Evolutionary conservation across 64 coral and sea anemone species (phyloP), one percentile per base, ranked within the genome.

Genomic region (Porites australiensis): DNA sequence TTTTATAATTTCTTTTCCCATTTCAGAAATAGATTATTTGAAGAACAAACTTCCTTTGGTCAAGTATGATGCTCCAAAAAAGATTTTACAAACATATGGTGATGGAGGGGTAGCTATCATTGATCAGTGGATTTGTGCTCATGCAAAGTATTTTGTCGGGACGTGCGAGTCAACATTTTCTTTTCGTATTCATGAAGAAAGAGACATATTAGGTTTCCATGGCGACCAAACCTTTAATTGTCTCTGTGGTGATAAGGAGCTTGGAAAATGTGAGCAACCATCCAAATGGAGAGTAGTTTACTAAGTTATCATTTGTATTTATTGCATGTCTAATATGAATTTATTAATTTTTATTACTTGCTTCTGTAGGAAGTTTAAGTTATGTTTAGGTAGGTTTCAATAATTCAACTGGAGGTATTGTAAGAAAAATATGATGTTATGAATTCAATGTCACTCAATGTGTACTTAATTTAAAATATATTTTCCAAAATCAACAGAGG

Each of bases 41-140:
- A 99, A 96, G 68, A 76, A 58, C 22, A 99, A 96, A 55, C 91
- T 99, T 8, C 91, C 98, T 64, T 59, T 99, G 15, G 94, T 94
- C 23, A 99, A 77, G 13, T 99, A 99, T 69, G 83, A 89, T 64
- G 82, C 98, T 61, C 47, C 94, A 22, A 82, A 93, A 50, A 68
- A 77, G 37, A 80, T 96, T 47, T 55, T 99, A 20, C 76, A 92
- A 23, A 96, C 92, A 65, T 99, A 92, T 63, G 88, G 94, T 21
- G 98, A 99, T 77, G 98, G 98, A 27, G 98, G 98, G 47, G 94
- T 96, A 2, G 94, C 98, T 49, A 99, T 99, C 53, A 96, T 99
- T 58, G 98, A 99, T 44, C 98, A 99, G 83, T 99, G 98, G 98
- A 96, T 99, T 79, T 99, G 94, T 63, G 94, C 98, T n/a, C 98